Evolutionary conservation across 2,797 vertebrate species (phyloP).

Genomic region (Onychomys leucogaster): DNA sequence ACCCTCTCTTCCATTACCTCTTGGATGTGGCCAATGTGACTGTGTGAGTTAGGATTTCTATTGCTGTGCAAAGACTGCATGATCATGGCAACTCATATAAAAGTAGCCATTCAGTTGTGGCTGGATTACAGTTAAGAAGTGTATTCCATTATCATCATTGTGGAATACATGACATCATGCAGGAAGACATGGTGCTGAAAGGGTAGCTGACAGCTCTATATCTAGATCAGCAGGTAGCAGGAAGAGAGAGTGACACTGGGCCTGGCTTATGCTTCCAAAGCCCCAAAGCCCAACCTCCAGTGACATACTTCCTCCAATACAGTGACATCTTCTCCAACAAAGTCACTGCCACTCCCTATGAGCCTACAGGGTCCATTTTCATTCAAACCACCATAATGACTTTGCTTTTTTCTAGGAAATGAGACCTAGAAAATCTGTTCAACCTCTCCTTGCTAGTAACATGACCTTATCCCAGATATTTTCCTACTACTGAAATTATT

Average conservation of each 20-base stretch:
- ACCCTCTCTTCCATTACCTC: not conserved
- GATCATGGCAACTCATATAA: not conserved
- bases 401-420: conserved; percentile 36
- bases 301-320: not conserved
- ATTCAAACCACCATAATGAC: not conserved
- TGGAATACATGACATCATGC: not conserved
- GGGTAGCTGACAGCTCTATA: not conserved
- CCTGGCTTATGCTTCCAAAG: not conserved
- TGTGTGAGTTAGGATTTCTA: not conserved
- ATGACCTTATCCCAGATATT: not conserved
- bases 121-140: not conserved
- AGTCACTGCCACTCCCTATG: not conserved
- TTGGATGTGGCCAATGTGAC: not conserved
- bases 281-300: not conserved
- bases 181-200: not conserved
- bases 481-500: not conserved
- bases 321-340: not conserved
- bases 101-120: not conserved
- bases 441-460: not conserved
- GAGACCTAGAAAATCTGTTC: not conserved
- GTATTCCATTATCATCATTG: not conserved
- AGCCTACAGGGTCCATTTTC: not conserved
- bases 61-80: not conserved
- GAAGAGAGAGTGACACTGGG: not conserved
- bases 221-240: not conserved